These are phyloP conservation scores for Doris montereyensis DNA, from an alignment of 2,888 invertebrate species.

Conservation along the genomic window DNA sequence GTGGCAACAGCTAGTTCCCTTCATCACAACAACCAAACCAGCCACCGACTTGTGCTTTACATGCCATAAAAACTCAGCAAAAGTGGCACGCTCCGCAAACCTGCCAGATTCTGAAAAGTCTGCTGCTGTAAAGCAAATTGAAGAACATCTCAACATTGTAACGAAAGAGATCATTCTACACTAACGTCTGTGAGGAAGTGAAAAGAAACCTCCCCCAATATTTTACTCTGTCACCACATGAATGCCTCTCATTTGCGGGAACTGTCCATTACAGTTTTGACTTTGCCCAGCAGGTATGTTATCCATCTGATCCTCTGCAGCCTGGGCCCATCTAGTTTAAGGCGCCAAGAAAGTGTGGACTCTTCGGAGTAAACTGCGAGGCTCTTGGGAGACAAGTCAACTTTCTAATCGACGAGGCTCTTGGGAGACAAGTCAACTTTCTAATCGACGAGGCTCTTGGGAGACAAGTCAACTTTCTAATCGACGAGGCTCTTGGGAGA, in stretches of 20 bases:
- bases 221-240: not conserved
- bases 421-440: no score
- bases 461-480: no score
- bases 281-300: slow-evolving; percentile 52
- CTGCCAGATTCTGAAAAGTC: slow-evolving; percentile 16
- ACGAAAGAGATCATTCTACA: slow-evolving; percentile 24
- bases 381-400: not conserved
- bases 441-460: no score
- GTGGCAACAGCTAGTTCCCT: slow-evolving; percentile 25
- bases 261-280: slow-evolving; percentile 50
- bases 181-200: not conserved
- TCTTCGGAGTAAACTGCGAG: slow-evolving; percentile 51
- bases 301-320: slow-evolving; percentile 51
- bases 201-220: not conserved
- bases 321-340: slow-evolving; percentile 54
- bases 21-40: slow-evolving; percentile 34
- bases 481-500: no score
- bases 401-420: no score
- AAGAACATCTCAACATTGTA: slow-evolving; percentile 9
- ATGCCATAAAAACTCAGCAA: slow-evolving; percentile 40
- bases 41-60: slow-evolving; percentile 46
- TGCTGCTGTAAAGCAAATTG: not conserved
- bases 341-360: slow-evolving; percentile 50
- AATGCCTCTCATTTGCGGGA: not conserved
- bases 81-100: slow-evolving; percentile 17